These are phyloP conservation scores for Peromyscus aztecus DNA, from an alignment of 2,797 vertebrate species.

Conservation along the genomic window DNA sequence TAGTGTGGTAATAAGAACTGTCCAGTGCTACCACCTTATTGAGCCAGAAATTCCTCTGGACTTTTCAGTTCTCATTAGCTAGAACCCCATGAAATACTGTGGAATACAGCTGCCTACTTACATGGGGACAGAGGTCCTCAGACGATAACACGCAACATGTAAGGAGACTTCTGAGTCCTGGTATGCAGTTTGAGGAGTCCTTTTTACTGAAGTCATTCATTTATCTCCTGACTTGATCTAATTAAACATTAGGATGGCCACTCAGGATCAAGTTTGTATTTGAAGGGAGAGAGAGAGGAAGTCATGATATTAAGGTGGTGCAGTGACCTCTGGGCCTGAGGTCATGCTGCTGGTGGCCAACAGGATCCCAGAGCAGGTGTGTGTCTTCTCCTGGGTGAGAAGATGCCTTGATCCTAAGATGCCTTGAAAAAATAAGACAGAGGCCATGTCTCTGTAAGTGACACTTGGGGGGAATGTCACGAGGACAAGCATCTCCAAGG, in stretches of 20 bases:
- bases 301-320: accelerated
- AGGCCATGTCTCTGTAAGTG: too few species aligned
- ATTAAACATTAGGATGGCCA: background rate
- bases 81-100: background rate
- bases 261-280: background rate
- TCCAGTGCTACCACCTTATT: accelerated
- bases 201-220: background rate
- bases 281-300: background rate
- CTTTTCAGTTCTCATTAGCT: background rate
- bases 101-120: background rate
- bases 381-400: background rate
- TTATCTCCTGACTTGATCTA: background rate
- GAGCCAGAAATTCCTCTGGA: too few species aligned
- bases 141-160: too few species aligned
- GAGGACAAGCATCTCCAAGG: background rate
- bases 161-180: background rate
- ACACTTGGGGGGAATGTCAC: background rate
- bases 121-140: background rate
- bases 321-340: background rate
- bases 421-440: background rate
- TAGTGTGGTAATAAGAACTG: background rate
- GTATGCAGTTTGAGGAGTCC: background rate
- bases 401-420: too few species aligned
- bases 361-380: background rate
- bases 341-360: background rate